phyloP scores from a whole-genome alignment of 2,888 invertebrate genomes.

The Brachypalpus laphriformis region DNA sequence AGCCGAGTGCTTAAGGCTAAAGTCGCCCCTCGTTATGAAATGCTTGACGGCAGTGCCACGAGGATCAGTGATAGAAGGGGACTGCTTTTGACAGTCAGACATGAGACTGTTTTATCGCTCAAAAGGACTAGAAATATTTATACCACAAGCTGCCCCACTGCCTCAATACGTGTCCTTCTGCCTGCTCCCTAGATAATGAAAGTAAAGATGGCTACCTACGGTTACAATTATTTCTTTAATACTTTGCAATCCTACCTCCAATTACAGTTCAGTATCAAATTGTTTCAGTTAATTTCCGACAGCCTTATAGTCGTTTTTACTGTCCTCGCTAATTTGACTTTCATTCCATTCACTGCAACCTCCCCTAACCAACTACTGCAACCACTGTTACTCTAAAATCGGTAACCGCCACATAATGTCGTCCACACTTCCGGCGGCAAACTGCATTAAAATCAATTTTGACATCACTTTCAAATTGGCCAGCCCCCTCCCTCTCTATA shows the following conservation, averaged over 20 bases:
- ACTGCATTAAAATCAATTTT: conserved; percentile 52
- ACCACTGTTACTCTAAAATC: background rate
- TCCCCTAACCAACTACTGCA: background rate
- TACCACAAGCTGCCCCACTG: no score
- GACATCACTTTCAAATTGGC: conserved; percentile 48
- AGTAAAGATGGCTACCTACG: no score
- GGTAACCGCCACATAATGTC: conserved; percentile 5
- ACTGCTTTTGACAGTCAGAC: no score
- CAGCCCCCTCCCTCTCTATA: background rate
- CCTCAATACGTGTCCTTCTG: no score
- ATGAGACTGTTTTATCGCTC: no score
- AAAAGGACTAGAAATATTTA: no score
- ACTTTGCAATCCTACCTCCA: background rate
- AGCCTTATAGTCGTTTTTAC: background rate
- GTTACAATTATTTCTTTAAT: no score
- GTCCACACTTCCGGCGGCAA: conserved; percentile 28
- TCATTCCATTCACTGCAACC: background rate
- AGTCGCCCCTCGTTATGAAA: no score
- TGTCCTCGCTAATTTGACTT: background rate
- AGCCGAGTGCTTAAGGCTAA: no score
- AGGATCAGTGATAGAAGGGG: no score
- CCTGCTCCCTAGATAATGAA: no score
- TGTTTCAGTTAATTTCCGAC: background rate
- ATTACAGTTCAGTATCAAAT: background rate
- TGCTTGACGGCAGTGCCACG: no score